Base-by-base conservation (phyloP, 2,113 vertebrate species). In the Gallinago media region DNA sequence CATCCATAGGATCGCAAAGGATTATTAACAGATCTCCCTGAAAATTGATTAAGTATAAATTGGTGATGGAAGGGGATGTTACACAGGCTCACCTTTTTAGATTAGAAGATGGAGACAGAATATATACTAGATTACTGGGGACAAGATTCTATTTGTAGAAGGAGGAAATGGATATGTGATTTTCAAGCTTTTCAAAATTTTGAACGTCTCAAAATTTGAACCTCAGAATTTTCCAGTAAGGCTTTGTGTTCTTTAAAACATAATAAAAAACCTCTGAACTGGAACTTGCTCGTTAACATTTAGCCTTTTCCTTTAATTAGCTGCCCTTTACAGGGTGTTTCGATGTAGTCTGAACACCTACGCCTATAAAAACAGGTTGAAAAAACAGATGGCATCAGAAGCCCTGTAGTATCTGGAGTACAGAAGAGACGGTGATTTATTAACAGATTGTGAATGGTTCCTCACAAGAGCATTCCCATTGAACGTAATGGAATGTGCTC, bases 181-280 rank as follows among this genome's bases (percentile, higher is more conserved):
- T 86, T 54, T 81, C 32, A 47, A 65, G 62, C 21, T 66, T 56
- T 47, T 32, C 32, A 55, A 34, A 65, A 52, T 54, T 47, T 40
- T 79, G 49, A 80, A 61, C 14, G 6, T 66, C 27, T 54, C 52
- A 54, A 29, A 62, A 46, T 23, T 77, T 86, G 46, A 47, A 47
- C 46, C 27, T 54, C 52, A 54, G 18, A 58, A 46, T 23, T 80
- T 86, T 67, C 18, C 52, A 38, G 27, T 12, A 21, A 55, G 27
- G 22, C 15, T 67, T 78, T 58, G 20, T 40, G 12, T 83, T 10
- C 15, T 36, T 38, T 19, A 17, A 65, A 81, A 34, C 15, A 34
- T 25, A 27, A 11, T 26, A 10, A 9, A 19, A 0, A 11, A 2
- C 11, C 2, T 3, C 14, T 4, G 8, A 27, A 8, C 18, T 4